Percentiles rank a stretch among this genome's conserved stretches.
Evolutionary conservation across 2,888 invertebrate species (phyloP).

Genomic region (Campoletis raptor): DNA sequence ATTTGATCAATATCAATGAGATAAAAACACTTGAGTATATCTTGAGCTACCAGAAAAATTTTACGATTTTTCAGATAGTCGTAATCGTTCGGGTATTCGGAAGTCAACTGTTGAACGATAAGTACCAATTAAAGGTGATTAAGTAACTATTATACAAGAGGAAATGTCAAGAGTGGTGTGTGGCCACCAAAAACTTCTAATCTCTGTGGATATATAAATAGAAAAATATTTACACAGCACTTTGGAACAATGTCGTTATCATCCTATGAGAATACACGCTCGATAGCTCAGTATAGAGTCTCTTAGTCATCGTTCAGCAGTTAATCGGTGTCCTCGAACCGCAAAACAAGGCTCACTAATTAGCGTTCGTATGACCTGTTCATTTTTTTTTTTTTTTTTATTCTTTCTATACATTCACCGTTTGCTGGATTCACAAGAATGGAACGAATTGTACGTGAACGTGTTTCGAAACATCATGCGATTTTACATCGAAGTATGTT

Average conservation of each 20-base stretch:
- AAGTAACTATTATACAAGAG: background rate
- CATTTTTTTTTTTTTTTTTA: slow-evolving; percentile 4
- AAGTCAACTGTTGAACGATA: background rate
- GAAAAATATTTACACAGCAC: background rate
- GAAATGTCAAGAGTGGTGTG: background rate
- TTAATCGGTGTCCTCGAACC: slow-evolving; percentile 14
- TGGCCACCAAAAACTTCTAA: background rate
- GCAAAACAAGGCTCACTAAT: slow-evolving; percentile 5
- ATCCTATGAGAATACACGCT: background rate
- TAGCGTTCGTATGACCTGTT: background rate
- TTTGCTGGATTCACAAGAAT: slow-evolving; percentile 7
- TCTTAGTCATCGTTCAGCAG: slow-evolving; percentile 18
- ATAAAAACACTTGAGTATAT: slow-evolving; percentile 19
- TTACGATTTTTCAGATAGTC: background rate
- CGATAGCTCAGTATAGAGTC: slow-evolving; percentile 4
- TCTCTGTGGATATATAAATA: background rate
- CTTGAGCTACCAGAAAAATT: background rate
- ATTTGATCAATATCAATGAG: slow-evolving; percentile 30
- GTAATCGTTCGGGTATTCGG: background rate
- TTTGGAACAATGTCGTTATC: slow-evolving; percentile 25
- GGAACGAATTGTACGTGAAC: background rate
- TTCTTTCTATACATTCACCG: background rate
- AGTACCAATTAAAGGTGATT: background rate
- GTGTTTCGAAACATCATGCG: background rate
- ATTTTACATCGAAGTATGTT: background rate